Conservation (phyloP, 1,140 invertebrate species). For the Orchesella cincta region DNA sequence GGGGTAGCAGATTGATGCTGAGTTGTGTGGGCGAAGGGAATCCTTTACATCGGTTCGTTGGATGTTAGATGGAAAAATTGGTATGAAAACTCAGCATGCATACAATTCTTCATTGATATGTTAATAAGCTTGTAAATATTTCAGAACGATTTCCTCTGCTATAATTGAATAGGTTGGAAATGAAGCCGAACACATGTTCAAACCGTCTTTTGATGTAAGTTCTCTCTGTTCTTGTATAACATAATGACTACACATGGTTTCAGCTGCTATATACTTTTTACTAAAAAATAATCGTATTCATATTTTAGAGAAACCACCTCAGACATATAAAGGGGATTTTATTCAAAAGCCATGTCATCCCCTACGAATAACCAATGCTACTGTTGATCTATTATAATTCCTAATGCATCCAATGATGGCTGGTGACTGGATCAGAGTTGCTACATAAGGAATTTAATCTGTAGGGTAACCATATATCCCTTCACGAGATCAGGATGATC, state of each 20-base stretch:
- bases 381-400: conserved; percentile 35
- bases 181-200: conserved; percentile 43
- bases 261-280: too few species aligned
- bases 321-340: conserved; percentile 31
- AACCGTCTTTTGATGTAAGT: conserved; percentile 45
- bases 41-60: conserved; percentile 45
- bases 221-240: background rate
- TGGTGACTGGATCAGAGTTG: background rate
- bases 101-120: background rate
- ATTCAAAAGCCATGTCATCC: conserved; percentile 44
- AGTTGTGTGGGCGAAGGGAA: conserved; percentile 45
- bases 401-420: conserved; percentile 41
- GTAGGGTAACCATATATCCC: conserved; percentile 47
- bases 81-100: background rate
- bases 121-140: background rate
- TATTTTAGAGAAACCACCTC: background rate
- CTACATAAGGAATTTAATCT: conserved; percentile 38
- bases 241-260: background rate
- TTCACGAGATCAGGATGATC: conserved; percentile 41
- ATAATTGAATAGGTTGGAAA: conserved; percentile 41
- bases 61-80: conserved; percentile 44
- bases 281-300: too few species aligned
- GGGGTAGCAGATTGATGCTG: conserved; percentile 47
- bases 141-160: conserved; percentile 13
- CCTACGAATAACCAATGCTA: conserved; percentile 47